Base-by-base conservation (phyloP, 2,888 invertebrate species). In the Encarsia formosa region DNA sequence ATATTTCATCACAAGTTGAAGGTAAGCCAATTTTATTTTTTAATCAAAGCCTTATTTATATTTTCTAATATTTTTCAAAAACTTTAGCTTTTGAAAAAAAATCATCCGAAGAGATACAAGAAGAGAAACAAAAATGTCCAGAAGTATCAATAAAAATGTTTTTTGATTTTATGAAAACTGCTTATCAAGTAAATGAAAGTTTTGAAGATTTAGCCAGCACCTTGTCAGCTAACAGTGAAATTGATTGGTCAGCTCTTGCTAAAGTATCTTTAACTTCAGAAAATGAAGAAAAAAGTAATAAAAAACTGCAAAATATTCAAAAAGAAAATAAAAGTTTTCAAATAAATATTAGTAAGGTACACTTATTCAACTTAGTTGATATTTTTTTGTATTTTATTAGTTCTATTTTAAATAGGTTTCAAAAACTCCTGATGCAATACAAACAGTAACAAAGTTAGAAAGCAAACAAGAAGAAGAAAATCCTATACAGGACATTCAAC, bases 141-240 rank as follows among this genome's bases (percentile, higher is more conserved):
- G 83, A 86, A 70, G 81, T 86, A 42, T 82, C 85, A 1, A 81
- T 85, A 6, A 81, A 82, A 69, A 82, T 84, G 62, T 86, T 87
- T 65, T 81, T 87, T 62, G 84, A 85, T 65, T 86, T 86, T 65
- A 79, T 87, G 76, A 82, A 82, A 68, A 85, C 84, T 6, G 86
- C 86, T 0, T 87, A 86, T 71, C 85, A 85, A 75, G 82, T 86
- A 3, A 76, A 77, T 51, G 77, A 77, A 32, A 77, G 71, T 56
- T 69, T 77, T 39, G 78, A 78, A 58, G 75, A 71, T 24, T 63
- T 76, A 26, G 66, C 76, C 1, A 64, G 70, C 13, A 61, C 66
- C 16, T 54, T 71, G 13, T 59, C 63, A 8, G 59, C 61, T 54
- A 70, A 71, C 16, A 78, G 77, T 53, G 76, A 76, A 51, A 75